Base-by-base conservation (phyloP, 2,888 invertebrate genomes). In the Drosophila testacea region DNA sequence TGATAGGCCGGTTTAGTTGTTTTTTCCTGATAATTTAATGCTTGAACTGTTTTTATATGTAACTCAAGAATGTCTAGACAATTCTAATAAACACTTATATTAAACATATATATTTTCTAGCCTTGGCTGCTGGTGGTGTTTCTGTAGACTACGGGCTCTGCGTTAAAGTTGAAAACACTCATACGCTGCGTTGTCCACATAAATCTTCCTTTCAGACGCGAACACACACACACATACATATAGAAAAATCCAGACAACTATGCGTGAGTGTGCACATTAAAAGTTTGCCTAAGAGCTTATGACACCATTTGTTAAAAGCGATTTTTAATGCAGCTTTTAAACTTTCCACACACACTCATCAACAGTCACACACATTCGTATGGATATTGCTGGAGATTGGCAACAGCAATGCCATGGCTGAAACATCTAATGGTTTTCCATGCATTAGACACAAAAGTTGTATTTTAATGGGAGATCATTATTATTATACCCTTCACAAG, bases 241-340 rank as follows among this genome's bases (percentile, higher is more conserved):
- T 16, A 65, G 51, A 39, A 69, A 68, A 48, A 22, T 22, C 46
- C 44, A 51, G 38, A 56, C 61, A 66, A 60, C 73, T 64, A 68
- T 71, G 48, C 32, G 47, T 70, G 61, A 79, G 67, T 55, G 46
- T 83, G 87, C 75, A 72, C 88, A 88, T 83, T 83, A 89, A 89
- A 84, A 84, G 83, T 84, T 84, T 88, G 69, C 81, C 80, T 75
- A 71, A 81, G 79, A 88, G 83, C 89, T 83, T 83, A 83, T 84
- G 74, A 79, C 85, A 77, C 85, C 89, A 89, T 89, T 84, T 87
- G 84, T 88, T 83, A 79, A 89, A 83, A 89, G 80, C 88, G 84
- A 85, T 84, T 89, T 84, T 84, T 87, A 84, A 84, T 89, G 85
- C 89, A 84, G 89, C 89, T 75, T 65, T 57, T 70, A 79, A 84